Percentiles rank a stretch among this genome's conserved stretches.
phyloP scores from a whole-genome alignment of 2,888 invertebrate genomes.

The Cheilosia vernalis region DNA sequence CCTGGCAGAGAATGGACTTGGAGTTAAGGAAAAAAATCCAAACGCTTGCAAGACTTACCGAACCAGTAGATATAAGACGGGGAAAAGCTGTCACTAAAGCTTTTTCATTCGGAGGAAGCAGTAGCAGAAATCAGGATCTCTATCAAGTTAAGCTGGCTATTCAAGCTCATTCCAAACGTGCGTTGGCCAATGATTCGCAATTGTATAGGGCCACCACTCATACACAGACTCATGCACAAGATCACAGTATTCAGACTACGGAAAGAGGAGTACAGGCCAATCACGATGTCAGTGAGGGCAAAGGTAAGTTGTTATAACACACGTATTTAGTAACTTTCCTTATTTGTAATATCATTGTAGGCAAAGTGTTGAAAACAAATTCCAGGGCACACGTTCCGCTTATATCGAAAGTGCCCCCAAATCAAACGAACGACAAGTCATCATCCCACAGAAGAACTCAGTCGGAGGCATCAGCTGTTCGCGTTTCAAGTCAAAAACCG shows the following conservation, averaged over 20 bases:
- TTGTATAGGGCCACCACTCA: slow-evolving; percentile 80
- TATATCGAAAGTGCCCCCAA: slow-evolving; percentile 38
- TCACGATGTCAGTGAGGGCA: slow-evolving; percentile 80
- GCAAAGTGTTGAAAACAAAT: slow-evolving; percentile 81
- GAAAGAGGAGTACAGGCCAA: slow-evolving; percentile 82
- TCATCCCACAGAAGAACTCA: slow-evolving; percentile 81
- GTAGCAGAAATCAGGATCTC: slow-evolving; percentile 83
- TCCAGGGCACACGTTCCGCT: slow-evolving; percentile 81
- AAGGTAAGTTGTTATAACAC: slow-evolving; percentile 76
- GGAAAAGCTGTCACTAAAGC: slow-evolving; percentile 81
- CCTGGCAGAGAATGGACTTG: slow-evolving; percentile 87
- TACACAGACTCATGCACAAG: slow-evolving; percentile 79
- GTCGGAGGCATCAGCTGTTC: slow-evolving; percentile 80
- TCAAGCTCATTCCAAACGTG: slow-evolving; percentile 83
- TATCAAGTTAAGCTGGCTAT: slow-evolving; percentile 83
- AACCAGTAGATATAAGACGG: slow-evolving; percentile 81
- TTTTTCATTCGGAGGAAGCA: slow-evolving; percentile 82
- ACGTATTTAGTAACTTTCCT: neutral
- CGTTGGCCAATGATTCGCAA: slow-evolving; percentile 81
- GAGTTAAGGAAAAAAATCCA: slow-evolving; percentile 87
- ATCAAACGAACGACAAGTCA: slow-evolving; percentile 77
- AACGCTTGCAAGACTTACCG: slow-evolving; percentile 85
- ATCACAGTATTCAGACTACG: slow-evolving; percentile 79
- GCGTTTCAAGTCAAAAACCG: slow-evolving; percentile 52
- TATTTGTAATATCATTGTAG: slow-evolving; percentile 72